A percentile compares a stretch with the other conserved stretches of the same genome.
Conservation (phyloP, 2,113 vertebrate species). For the Malurus melanocephalus region DNA sequence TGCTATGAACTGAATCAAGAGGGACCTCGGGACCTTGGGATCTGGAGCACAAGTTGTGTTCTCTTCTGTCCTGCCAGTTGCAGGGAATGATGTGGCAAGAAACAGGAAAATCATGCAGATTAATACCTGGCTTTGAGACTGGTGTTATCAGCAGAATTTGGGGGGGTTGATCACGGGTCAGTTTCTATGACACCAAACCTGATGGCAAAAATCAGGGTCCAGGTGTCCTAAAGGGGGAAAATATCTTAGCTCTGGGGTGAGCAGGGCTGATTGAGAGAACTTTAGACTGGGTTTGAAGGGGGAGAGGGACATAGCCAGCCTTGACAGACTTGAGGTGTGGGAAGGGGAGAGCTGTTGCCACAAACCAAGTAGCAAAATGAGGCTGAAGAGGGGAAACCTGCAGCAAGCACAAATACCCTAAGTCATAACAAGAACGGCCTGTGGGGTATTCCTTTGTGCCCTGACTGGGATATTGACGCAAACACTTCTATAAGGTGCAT, state of each 20-base stretch:
- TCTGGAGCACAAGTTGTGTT: neutral
- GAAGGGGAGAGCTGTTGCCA: neutral
- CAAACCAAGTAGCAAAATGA: neutral
- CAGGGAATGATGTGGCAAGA: neutral
- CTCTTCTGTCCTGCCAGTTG: neutral
- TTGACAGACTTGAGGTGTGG: neutral
- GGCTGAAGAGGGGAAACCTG: neutral
- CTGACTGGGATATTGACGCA: neutral
- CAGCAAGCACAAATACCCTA: rapidly evolving
- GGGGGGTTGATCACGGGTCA: neutral
- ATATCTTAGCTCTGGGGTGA: neutral
- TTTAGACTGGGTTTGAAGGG: neutral
- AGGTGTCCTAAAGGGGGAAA: neutral
- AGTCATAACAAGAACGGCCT: neutral
- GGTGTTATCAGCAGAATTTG: neutral
- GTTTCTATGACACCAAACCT: neutral
- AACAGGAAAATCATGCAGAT: neutral
- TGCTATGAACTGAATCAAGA: neutral
- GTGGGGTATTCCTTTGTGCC: neutral
- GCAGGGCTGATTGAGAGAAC: neutral
- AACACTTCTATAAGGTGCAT: rapidly evolving
- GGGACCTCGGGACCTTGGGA: neutral
- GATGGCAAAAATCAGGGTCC: neutral
- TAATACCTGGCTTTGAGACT: neutral
- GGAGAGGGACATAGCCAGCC: neutral